Conservation (phyloP, 2,797 vertebrate species). For the Danio kyathit region DNA sequence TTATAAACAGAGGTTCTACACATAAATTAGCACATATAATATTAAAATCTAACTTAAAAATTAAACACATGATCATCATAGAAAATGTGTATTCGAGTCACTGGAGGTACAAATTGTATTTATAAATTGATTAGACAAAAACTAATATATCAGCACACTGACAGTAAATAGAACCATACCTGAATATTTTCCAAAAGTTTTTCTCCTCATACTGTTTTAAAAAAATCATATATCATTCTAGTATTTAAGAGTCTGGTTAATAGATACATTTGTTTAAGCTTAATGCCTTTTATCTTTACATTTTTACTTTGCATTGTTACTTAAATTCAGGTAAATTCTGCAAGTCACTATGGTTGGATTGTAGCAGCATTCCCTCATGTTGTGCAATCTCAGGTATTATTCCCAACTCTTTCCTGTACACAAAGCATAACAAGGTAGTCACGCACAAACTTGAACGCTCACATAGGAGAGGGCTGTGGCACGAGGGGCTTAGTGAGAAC, state of each 20-base stretch:
- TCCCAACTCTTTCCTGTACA: not conserved
- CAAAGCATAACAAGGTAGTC: not conserved
- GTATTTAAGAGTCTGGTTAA: not conserved
- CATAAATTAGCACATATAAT: not conserved
- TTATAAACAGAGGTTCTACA: no score
- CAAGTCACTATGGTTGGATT: constrained; percentile 14
- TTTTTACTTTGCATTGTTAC: not conserved
- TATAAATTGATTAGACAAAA: not conserved
- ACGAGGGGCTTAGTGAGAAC: not conserved
- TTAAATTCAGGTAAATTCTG: not conserved
- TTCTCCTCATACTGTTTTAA: not conserved
- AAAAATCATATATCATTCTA: not conserved
- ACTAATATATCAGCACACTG: not conserved
- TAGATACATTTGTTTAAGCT: not conserved
- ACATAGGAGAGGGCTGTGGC: not conserved
- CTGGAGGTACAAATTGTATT: not conserved
- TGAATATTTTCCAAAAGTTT: not conserved
- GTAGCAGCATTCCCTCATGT: not conserved
- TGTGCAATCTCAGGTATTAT: not conserved
- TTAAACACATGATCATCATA: not conserved
- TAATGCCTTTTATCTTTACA: not conserved
- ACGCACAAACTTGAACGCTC: not conserved
- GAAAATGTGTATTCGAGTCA: not conserved
- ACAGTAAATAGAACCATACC: not conserved
- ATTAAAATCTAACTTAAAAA: not conserved